Base-by-base conservation (phyloP, 2,113 vertebrate species). In the Solea senegalensis region DNA sequence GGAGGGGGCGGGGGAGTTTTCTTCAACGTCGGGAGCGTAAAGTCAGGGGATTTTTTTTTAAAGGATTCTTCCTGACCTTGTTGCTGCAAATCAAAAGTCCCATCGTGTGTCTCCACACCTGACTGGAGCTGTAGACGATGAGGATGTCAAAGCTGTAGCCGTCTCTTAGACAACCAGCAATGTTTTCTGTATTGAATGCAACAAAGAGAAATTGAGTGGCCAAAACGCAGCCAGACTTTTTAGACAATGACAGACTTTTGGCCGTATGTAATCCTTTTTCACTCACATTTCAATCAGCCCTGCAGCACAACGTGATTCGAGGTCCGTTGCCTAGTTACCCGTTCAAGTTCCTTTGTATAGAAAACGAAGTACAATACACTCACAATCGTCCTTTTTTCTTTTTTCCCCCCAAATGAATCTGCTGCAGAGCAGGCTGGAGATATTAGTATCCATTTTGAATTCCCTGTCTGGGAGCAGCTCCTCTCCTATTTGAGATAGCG, bases 241-340 rank as follows among this genome's bases (percentile, higher is more conserved):
- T 64, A 74, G 55, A 73, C 76, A 60, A 12, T 61, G 72, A 56
- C 69, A 57, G 55, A 61, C 56, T 72, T 79, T 86, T 83, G 76
- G 60, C 69, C 69, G 50, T 59, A 72, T 65, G 58, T 65, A 72
- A 82, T 87, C 60, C 60, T 74, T 62, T 70, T 81, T 84, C 80
- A 51, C 79, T 86, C 81, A 74, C 72, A 88, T 90, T 91, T 90
- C 82, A 88, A 81, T 91, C 87, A 88, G 53, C 74, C 54, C 80
- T 49, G 58, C 76, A 83, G 79, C 85, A 87, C 81, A 87, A 66
- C 88, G 87, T 72, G 65, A 79, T 89, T 82, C 83, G 44, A 69
- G 58, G 83, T 73, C 84, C 46, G 91, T 92, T 93, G 92, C 89
- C 88, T 89, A 88, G 92, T 84, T 90, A 93, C 90, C 67, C 82